Evolutionary conservation across 2,113 vertebrate species (phyloP), one percentile per base, ranked within the genome.

Genomic region (Pangasianodon gigas): DNA sequence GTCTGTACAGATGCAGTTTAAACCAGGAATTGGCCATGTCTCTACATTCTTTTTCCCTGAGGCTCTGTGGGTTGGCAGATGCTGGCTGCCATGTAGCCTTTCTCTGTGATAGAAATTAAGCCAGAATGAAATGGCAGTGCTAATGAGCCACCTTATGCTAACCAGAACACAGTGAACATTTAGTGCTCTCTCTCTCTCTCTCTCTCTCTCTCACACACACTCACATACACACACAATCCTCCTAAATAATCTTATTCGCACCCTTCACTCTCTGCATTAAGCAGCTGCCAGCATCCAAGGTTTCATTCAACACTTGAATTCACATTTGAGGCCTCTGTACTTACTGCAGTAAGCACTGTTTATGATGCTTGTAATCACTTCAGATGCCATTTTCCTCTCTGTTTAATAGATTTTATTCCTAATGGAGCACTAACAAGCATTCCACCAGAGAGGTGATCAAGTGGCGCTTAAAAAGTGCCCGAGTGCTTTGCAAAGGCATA

Each of bases 121-220:
- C 29, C 67, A 89, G 51, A 87, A 46, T 87, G 51, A 83, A 87
- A 89, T 88, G 52, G 91, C 83, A 85, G 87, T 69, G 89, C 87
- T 90, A 92, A 92, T 92, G 87, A 92, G 79, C 32, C 80, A 32
- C 85, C 84, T 79, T 52, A 88, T 89, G 77, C 60, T 74, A 60
- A 75, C 67, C 75, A 71, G 83, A 85, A 62, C 86, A 84, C 69
- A 29, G 60, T 83, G 82, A 65, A 74, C 74, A 85, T 90, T 88
- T 91, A 90, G 71, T 75, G 16, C 16, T 0, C n/a, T 32, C 26
- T 29, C 62, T 56, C 14, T 18, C 14, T 14, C 52, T 21, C 5
- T 6, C 7, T 6, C 1, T 4, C 19, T 4, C 58, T 24, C 19
- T 24, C 58, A 7, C 58, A 24, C 58, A 60, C 58, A 60, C 58